Base-by-base conservation (phyloP, 2,888 invertebrate genomes). In the Stenichneumon culpator region DNA sequence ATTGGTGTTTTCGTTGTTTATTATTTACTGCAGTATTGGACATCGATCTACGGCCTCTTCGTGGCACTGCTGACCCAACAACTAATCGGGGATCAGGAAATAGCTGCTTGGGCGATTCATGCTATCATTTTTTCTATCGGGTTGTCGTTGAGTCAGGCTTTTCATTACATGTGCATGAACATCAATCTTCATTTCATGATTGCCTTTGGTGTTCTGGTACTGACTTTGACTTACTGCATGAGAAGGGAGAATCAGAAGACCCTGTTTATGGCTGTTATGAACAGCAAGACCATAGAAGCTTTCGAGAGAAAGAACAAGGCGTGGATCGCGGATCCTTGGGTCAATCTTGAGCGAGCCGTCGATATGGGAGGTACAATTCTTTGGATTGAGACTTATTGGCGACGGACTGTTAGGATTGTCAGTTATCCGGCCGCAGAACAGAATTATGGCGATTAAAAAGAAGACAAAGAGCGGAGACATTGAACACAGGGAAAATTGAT, bases 81-180 rank as follows among this genome's bases (percentile, higher is more conserved):
- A 36, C 14, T 82, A 7, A 82, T 82, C 67, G 82, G 82, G 9
- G 82, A 82, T 50, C n/a, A 78, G 57, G 82, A 82, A 78, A 68
- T 78, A 16, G 78, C 82, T 32, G 72, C 78, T 11, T 82, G 82
- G 82, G 32, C 14, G 16, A 82, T 82, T 19, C 57, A 82, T 67
- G 47, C 78, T 0, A 60, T 60, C 7, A 25, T 82, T 9, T 73
- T 78, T 22, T 78, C 28, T 2, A 32, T 67, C 11, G 82, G 82
- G 0, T 1, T 82, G 11, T 73, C 73, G 0, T 54, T 82, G 9
- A 78, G 82, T 32, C 67, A 82, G 16, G 54, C 68, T 16, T 68
- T 82, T 73, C 77, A 65, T 67, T 82, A 82, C 47, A 65, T 78
- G 57, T 82, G 82, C 39, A 82, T 82, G 77, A 78, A 36, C 7